Percentiles rank a stretch among this genome's conserved stretches.
These are phyloP conservation scores for Dascyllus trimaculatus DNA, from an alignment of 2,113 vertebrate genomes.

Conservation along the genomic window DNA sequence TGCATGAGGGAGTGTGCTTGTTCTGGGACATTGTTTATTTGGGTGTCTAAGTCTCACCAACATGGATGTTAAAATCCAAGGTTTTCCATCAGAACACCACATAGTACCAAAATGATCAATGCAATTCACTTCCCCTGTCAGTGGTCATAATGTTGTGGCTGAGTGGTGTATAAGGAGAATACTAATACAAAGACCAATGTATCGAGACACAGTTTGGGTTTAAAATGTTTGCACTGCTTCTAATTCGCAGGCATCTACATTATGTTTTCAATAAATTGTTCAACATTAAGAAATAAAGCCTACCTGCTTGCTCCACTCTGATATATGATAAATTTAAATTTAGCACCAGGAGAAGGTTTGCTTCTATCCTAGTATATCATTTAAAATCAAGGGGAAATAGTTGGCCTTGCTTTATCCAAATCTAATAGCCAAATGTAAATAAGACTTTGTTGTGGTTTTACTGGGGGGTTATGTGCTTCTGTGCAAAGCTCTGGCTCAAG, in stretches of 20 bases:
- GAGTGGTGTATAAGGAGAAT: too few species aligned
- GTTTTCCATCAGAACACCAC: too few species aligned
- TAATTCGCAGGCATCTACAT: neutral
- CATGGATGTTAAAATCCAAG: too few species aligned
- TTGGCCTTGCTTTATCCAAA: neutral
- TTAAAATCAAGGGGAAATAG: neutral
- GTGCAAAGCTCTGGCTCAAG: too few species aligned
- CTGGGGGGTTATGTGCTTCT: too few species aligned
- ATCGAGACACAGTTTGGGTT: neutral
- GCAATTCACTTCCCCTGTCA: too few species aligned
- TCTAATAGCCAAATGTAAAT: neutral
- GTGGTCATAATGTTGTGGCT: too few species aligned
- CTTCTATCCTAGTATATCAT: neutral
- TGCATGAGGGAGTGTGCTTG: too few species aligned
- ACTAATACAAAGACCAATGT: neutral
- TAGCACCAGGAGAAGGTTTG: neutral
- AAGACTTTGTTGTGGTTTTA: too few species aligned
- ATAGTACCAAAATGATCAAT: too few species aligned
- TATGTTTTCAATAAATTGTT: neutral
- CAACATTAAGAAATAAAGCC: neutral
- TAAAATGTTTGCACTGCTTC: neutral
- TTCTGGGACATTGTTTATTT: too few species aligned
- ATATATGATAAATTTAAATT: neutral
- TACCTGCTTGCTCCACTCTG: neutral
- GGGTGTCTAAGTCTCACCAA: too few species aligned